Percentiles rank a stretch among this genome's conserved stretches.
Conservation (phyloP, 2,888 invertebrate species). For the Cerceris rybyensis region DNA sequence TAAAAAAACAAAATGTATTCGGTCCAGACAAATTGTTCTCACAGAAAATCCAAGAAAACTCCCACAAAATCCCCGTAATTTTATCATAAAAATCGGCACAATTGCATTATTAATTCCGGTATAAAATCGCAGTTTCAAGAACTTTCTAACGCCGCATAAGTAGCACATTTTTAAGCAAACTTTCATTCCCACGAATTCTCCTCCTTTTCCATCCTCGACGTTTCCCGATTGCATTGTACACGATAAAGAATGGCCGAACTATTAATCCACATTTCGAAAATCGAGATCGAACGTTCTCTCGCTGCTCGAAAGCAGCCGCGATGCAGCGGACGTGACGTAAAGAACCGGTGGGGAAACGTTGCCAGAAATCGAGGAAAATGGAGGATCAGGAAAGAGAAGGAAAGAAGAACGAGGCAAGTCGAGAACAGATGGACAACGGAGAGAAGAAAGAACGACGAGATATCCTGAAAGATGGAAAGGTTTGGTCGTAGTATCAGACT, state of each 20-base stretch:
- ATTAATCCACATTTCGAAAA: constrained; percentile 23
- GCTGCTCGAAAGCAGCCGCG: constrained; percentile 20
- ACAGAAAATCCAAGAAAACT: too few species aligned
- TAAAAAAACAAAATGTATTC: too few species aligned
- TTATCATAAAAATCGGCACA: too few species aligned
- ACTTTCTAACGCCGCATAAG: too few species aligned
- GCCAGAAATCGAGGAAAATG: background rate
- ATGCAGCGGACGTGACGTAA: constrained; percentile 4
- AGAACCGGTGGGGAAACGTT: background rate
- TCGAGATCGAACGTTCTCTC: constrained; percentile 40
- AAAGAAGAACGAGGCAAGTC: background rate
- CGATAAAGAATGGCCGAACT: constrained; percentile 10
- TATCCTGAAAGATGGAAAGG: background rate
- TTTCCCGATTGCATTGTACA: constrained; percentile 32
- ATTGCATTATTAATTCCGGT: too few species aligned
- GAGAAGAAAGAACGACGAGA: background rate
- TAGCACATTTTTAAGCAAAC: too few species aligned
- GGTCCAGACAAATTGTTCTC: too few species aligned
- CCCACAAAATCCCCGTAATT: too few species aligned
- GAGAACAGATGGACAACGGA: background rate
- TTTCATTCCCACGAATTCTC: too few species aligned
- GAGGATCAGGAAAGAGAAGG: background rate
- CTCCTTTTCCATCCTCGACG: background rate
- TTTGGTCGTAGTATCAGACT: background rate
- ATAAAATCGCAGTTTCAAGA: too few species aligned